A percentile compares a stretch with the other conserved stretches of the same genome.
phyloP scores from a whole-genome alignment of 2,888 invertebrate species.

The Furcula furcula region DNA sequence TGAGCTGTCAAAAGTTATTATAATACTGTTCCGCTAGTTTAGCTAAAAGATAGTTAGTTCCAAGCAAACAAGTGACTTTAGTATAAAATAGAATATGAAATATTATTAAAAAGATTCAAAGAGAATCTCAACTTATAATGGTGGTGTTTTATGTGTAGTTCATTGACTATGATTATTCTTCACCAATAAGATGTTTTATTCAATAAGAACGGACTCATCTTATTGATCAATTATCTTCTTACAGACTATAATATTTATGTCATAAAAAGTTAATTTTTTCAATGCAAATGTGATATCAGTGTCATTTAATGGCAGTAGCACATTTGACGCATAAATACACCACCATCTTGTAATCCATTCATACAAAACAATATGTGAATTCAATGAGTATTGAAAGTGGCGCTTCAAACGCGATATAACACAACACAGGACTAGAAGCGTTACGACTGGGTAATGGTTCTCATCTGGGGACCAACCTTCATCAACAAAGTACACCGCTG shows the following conservation, averaged over 20 bases:
- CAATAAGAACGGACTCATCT: too few species aligned
- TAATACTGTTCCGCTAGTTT: too few species aligned
- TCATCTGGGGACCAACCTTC: neutral
- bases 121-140: slow-evolving; percentile 25
- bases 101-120: slow-evolving; percentile 22
- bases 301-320: too few species aligned
- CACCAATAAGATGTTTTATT: too few species aligned
- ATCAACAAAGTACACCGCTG: too few species aligned
- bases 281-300: too few species aligned
- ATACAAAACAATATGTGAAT: neutral
- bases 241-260: too few species aligned
- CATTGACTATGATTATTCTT: too few species aligned
- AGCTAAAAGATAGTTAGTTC: too few species aligned
- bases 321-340: slow-evolving; percentile 3
- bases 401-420: slow-evolving; percentile 27
- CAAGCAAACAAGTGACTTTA: slow-evolving; percentile 19
- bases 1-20: too few species aligned
- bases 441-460: neutral
- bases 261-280: too few species aligned
- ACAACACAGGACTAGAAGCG: slow-evolving; percentile 61
- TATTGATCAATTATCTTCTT: too few species aligned
- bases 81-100: slow-evolving; percentile 25
- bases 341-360: neutral
- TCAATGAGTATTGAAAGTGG: slow-evolving; percentile 52
- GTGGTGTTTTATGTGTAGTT: neutral